Percentiles rank a stretch among this genome's conserved stretches.
Evolutionary conservation across 2,797 vertebrate genomes (phyloP).

Genomic region (Schizothorax lantsangensis): DNA sequence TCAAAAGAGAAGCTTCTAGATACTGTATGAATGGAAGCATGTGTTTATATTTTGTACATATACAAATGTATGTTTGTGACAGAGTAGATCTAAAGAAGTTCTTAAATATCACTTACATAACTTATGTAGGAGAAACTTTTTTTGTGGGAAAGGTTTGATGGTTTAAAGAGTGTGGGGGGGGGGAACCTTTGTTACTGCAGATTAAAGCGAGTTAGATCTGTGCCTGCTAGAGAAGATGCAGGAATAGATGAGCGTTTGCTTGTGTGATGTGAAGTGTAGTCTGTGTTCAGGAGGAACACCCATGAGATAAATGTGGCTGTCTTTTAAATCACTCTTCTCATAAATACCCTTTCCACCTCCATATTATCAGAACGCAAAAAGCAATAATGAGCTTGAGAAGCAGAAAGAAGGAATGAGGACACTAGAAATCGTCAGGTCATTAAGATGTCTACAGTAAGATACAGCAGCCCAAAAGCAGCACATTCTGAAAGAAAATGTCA

Average conservation of each 20-base stretch:
- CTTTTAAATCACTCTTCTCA: slow-evolving; percentile 29
- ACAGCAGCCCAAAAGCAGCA: slow-evolving; percentile 6
- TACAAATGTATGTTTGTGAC: slow-evolving; percentile 17
- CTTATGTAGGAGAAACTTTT: slow-evolving; percentile 23
- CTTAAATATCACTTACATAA: slow-evolving; percentile 24
- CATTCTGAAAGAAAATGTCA: slow-evolving; percentile 36
- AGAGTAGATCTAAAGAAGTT: slow-evolving; percentile 17
- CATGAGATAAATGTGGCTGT: slow-evolving; percentile 39
- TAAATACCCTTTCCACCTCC: slow-evolving; percentile 32
- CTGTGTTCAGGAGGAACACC: slow-evolving; percentile 30
- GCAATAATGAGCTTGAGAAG: slow-evolving; percentile 27
- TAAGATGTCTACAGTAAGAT: slow-evolving; percentile 29
- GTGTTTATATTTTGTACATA: neutral
- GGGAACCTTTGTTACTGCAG: slow-evolving; percentile 23
- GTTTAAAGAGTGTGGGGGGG: neutral
- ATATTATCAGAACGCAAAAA: slow-evolving; percentile 24
- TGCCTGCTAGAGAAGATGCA: slow-evolving; percentile 22
- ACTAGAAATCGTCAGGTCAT: slow-evolving; percentile 44
- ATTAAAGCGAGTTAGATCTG: slow-evolving; percentile 43
- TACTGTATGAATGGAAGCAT: neutral
- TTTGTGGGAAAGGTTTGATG: slow-evolving; percentile 35
- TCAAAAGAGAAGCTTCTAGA: neutral
- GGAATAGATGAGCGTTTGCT: slow-evolving; percentile 23
- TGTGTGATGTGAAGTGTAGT: slow-evolving; percentile 33
- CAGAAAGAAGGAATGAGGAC: neutral